phyloP scores from a whole-genome alignment of 1,140 invertebrate species.

The Hermetia illucens region DNA sequence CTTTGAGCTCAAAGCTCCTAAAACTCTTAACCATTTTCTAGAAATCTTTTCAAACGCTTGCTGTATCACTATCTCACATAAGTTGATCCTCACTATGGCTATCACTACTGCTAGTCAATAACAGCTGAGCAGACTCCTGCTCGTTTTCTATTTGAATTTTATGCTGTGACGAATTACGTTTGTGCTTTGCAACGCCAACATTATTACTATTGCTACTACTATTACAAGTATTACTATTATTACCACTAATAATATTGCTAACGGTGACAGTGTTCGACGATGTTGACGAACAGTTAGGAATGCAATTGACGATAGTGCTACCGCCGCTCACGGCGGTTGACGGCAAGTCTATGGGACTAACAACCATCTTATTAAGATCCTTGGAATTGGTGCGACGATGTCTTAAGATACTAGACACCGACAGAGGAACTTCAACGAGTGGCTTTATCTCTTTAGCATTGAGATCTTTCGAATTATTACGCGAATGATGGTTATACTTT shows the following conservation, averaged over 20 bases:
- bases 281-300: background rate
- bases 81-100: background rate
- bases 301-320: background rate
- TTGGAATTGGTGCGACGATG: constrained; percentile 41
- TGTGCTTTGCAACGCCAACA: background rate
- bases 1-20: too few species aligned
- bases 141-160: constrained; percentile 3
- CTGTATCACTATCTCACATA: background rate
- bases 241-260: too few species aligned
- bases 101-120: background rate
- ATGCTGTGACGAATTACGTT: constrained; percentile 3
- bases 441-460: constrained; percentile 12
- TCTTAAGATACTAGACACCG: constrained; percentile 33
- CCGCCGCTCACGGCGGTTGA: background rate
- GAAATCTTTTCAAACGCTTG: background rate
- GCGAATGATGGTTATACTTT: constrained; percentile 31
- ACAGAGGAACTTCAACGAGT: background rate
- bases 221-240: too few species aligned
- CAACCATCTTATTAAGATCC: constrained; percentile 26
- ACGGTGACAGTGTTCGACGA: too few species aligned
- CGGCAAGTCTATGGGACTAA: constrained; percentile 1
- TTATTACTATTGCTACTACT: background rate
- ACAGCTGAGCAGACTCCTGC: background rate
- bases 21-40: too few species aligned
- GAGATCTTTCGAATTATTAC: constrained; percentile 39